A percentile compares a stretch with the other conserved stretches of the same genome.
These are phyloP conservation scores for Piscicola geometra DNA, from an alignment of 2,888 invertebrate genomes.

Conservation along the genomic window DNA sequence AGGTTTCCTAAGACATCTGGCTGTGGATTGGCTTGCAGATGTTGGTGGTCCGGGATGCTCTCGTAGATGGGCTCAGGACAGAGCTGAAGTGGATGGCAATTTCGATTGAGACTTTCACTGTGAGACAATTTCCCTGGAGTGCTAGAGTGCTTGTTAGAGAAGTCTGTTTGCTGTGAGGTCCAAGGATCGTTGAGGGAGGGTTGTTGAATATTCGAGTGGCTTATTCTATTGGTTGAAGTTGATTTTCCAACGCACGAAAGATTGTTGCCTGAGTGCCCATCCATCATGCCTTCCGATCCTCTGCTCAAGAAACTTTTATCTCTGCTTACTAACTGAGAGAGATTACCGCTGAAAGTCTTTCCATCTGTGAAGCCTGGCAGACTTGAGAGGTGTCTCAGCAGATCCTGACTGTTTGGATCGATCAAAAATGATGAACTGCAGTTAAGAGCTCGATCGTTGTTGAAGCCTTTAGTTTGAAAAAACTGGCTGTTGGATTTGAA, in stretches of 20 bases:
- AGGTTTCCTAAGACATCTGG: neutral
- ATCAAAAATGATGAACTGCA: neutral
- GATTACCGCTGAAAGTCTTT: neutral
- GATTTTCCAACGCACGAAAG: too few relatives aligned
- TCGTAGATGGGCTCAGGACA: neutral
- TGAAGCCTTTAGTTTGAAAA: neutral
- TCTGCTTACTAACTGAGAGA: neutral
- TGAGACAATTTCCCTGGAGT: neutral
- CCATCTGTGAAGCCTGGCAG: constrained; percentile 7
- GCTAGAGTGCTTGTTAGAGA: neutral
- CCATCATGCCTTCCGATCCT: neutral
- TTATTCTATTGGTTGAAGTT: too few relatives aligned
- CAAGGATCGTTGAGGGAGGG: neutral
- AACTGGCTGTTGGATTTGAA: constrained; percentile 6
- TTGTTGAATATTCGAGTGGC: too few relatives aligned
- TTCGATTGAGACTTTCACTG: neutral
- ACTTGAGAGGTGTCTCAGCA: neutral
- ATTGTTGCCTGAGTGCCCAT: neutral
- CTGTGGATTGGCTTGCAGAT: neutral
- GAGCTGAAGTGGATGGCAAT: neutral
- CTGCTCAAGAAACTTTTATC: neutral
- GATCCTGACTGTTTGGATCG: neutral
- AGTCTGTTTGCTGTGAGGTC: neutral
- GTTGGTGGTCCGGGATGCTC: neutral
- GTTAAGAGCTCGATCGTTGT: neutral